Evolutionary conservation across 2,797 vertebrate genomes (phyloP), one percentile per base, ranked within the genome.

Genomic region (Sebastes itinus): DNA sequence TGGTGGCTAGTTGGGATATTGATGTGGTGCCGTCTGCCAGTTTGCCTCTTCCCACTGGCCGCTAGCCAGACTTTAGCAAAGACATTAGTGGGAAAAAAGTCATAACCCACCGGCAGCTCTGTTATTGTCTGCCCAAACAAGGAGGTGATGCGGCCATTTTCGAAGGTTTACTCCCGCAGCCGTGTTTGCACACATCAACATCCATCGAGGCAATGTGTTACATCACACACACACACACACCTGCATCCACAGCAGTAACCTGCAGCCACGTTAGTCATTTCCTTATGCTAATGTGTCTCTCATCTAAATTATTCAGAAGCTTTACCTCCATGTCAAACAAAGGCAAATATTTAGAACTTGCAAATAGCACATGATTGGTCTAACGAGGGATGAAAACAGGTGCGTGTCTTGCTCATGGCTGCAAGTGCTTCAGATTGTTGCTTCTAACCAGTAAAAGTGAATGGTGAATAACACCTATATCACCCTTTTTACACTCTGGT

Each of bases 1-100:
- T 84, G 77, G 93, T 94, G 95, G 93, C 93, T 94, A 92, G 90
- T 95, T 93, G 91, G 85, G 92, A 94, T 94, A 94, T 94, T 93
- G 94, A 95, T 95, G 94, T 93, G 87, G 88, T 88, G 79, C 86
- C 81, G 83, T 91, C 90, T 95, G 93, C 94, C 93, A 93, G 89
- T 73, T 87, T 77, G 88, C 79, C 86, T 94, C 92, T 87, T 91
- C 78, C 85, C n/a, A 62, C 87, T 94, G 93, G 92, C 90, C 63
- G 23, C 72, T 38, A 71, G 91, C 95, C 95, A 94, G 88, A 83
- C 78, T 85, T 83, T 65, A 88, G 87, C 87, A 92, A 92, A 94
- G 85, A 90, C 89, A 93, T 95, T 89, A 91, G 89, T 80, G 75
- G 76, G 87, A 89, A 85, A 85, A 94, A 94, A 94, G 92, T 90